Evolutionary conservation across 2,797 vertebrate species (phyloP).

Genomic region (Ammospiza maritima): DNA sequence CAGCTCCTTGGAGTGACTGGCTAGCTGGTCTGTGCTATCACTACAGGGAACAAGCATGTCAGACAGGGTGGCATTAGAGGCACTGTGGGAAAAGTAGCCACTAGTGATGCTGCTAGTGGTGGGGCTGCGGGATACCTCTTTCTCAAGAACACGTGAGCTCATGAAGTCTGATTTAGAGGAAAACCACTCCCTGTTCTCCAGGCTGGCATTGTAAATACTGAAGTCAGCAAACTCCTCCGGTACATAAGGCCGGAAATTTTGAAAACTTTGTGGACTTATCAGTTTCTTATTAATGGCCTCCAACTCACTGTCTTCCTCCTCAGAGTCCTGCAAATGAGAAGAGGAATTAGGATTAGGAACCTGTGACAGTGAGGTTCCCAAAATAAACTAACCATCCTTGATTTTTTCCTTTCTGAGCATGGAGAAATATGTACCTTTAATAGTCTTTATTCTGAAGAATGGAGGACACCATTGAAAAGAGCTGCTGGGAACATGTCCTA

Average conservation of each 20-base stretch:
- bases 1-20: slow-evolving; percentile 76
- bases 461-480: neutral
- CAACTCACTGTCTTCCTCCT: slow-evolving; percentile 88
- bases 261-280: slow-evolving; percentile 72
- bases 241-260: slow-evolving; percentile 84
- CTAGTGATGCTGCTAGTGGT: slow-evolving; percentile 97
- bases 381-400: neutral
- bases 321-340: slow-evolving; percentile 86
- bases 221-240: slow-evolving; percentile 98
- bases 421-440: neutral
- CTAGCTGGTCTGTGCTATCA: slow-evolving; percentile 92
- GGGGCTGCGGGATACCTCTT: slow-evolving; percentile 90
- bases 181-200: slow-evolving; percentile 85
- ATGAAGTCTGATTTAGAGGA: slow-evolving; percentile 78
- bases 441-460: neutral
- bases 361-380: neutral
- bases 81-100: slow-evolving; percentile 98
- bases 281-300: slow-evolving; percentile 76
- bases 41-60: slow-evolving; percentile 90
- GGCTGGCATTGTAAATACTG: slow-evolving; percentile 93
- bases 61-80: slow-evolving; percentile 93
- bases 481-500: neutral
- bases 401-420: neutral
- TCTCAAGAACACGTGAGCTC: slow-evolving; percentile 79
- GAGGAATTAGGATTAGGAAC: neutral